phyloP scores from a whole-genome alignment of 2,797 vertebrate genomes.

The Rhodeus uyekii region DNA sequence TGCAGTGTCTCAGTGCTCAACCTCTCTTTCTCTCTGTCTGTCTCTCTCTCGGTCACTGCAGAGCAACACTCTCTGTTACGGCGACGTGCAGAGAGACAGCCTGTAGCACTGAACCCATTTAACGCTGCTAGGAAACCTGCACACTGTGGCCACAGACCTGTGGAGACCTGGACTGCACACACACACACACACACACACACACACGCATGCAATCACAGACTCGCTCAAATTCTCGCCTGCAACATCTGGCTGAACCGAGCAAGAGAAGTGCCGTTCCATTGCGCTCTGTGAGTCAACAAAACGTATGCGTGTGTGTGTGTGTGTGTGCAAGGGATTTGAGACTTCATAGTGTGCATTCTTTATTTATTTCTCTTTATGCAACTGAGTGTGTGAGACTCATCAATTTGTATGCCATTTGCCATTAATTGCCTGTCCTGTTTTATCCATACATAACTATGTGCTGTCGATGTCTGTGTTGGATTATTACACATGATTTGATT shows the following conservation, averaged over 20 bases:
- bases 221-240: conserved; percentile 37
- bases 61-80: conserved; percentile 60
- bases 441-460: background rate
- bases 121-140: conserved; percentile 42
- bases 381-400: conserved; percentile 20
- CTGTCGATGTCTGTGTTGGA: background rate
- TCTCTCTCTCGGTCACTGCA: conserved; percentile 50
- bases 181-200: conserved; percentile 4
- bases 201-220: conserved; percentile 8
- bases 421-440: background rate
- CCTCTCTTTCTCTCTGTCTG: conserved; percentile 54
- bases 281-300: conserved; percentile 47
- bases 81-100: conserved; percentile 34
- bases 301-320: background rate
- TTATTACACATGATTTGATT: conserved; percentile 7
- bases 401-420: background rate
- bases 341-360: conserved; percentile 14
- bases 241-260: conserved; percentile 49
- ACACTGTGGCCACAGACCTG: conserved; percentile 55
- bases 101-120: conserved; percentile 33
- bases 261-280: conserved; percentile 51
- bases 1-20: conserved; percentile 32
- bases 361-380: conserved; percentile 24
- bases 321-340: conserved; percentile 36
- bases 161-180: conserved; percentile 61